Evolutionary conservation across 2,888 invertebrate species (phyloP), one percentile per base, ranked within the genome.

Genomic region (Scaptomyza caliginosa): DNA sequence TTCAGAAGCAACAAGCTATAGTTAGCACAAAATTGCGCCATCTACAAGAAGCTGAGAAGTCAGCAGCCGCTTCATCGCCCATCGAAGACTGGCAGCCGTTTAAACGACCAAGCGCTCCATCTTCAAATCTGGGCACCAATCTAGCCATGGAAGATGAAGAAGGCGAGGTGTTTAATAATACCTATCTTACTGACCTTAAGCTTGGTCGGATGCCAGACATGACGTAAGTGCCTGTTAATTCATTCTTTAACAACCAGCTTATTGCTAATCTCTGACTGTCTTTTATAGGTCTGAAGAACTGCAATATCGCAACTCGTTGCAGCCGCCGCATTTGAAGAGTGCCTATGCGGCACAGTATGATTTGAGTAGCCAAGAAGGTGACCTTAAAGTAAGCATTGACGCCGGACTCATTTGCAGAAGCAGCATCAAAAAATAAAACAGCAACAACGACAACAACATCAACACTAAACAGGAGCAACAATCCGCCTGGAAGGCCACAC

Each of bases 141-240:
- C 91, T 95, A 21, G 93, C 94, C 79, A 95, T 95, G 94, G 96
- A 96, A 43, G 97, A 97, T 84, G 97, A 97, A 88, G 96, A 96
- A 76, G 96, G 95, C 40, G 96, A 97, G 89, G 92, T 95, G 40
- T 97, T 97, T 88, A 96, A 96, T 90, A 96, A 95, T 73, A 95
- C 95, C 48, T 96, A 95, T 88, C 92, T 97, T 67, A 93, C 92
- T 0, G 95, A 95, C 89, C 90, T 95, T 77, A 93, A 95, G 79
- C 92, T 92, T 57, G 93, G 94, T 19, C 93, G 93, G 43, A 84
- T 91, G 13, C 91, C 92, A 0, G 83, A 83, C 65, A 88, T 90
- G 60, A 81, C 70, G 79, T 79, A 64, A 50, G 86, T 58, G 16
- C 13, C 19, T 21, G 10, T 24, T 24, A 8, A 8, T 17, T 3